These are phyloP conservation scores for Noctua comes DNA, from an alignment of 2,888 invertebrate genomes.

Conservation along the genomic window DNA sequence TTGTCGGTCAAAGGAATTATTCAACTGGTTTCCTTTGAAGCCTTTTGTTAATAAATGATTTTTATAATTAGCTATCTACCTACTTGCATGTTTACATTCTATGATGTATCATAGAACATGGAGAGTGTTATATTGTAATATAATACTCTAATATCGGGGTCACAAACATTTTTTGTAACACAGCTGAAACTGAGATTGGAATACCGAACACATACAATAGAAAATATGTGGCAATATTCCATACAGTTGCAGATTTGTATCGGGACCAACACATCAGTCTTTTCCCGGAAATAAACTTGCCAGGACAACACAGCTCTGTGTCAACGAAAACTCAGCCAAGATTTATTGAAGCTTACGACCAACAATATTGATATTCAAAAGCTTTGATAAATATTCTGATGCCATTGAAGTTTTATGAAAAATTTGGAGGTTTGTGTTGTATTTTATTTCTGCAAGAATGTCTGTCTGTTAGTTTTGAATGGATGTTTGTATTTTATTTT, in stretches of 20 bases:
- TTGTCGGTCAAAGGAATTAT: slow-evolving; percentile 57
- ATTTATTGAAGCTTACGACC: slow-evolving; percentile 71
- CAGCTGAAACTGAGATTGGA: slow-evolving; percentile 28
- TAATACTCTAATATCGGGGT: not conserved
- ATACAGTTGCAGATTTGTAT: slow-evolving; percentile 69
- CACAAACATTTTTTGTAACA: slow-evolving; percentile 4
- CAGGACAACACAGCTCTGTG: slow-evolving; percentile 72
- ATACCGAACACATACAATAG: slow-evolving; percentile 40
- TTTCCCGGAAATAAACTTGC: slow-evolving; percentile 74
- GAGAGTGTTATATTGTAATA: too few relatives aligned
- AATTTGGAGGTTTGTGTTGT: not conserved
- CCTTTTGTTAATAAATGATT: slow-evolving; percentile 23
- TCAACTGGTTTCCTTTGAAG: slow-evolving; percentile 40
- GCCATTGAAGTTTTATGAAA: slow-evolving; percentile 50
- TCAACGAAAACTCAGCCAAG: slow-evolving; percentile 72
- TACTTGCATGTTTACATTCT: not conserved
- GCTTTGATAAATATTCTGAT: slow-evolving; percentile 66
- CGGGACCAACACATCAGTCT: slow-evolving; percentile 70
- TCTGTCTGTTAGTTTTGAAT: not conserved
- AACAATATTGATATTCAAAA: slow-evolving; percentile 72
- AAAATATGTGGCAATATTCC: slow-evolving; percentile 60
- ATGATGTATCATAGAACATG: too few relatives aligned
- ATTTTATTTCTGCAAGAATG: slow-evolving; percentile 10
- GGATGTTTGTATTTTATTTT: not conserved
- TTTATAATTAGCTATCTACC: slow-evolving; percentile 3